Conservation (phyloP, 2,797 vertebrate species). For the Manis pentadactyla region DNA sequence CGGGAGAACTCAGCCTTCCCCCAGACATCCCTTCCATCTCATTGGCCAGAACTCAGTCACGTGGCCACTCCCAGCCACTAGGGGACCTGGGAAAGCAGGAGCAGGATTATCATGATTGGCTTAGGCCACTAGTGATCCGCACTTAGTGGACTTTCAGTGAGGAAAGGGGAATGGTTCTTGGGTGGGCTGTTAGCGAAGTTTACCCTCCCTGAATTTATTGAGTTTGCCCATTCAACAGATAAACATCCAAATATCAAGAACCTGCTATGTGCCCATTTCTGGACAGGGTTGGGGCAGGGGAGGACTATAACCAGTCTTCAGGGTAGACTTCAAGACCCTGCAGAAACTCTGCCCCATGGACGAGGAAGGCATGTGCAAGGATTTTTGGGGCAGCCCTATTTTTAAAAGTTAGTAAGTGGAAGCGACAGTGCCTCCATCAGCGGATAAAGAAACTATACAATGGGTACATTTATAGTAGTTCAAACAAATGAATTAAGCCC, state of each 20-base stretch:
- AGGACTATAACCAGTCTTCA: background rate
- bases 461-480: background rate
- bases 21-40: background rate
- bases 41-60: background rate
- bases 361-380: no score
- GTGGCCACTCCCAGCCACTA: background rate
- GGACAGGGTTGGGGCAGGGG: no score
- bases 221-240: background rate
- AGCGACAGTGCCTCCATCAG: background rate
- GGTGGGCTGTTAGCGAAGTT: background rate
- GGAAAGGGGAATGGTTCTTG: background rate
- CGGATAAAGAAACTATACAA: background rate
- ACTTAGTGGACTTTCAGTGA: background rate
- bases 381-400: background rate
- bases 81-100: background rate
- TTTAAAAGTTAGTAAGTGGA: background rate
- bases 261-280: background rate
- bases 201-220: background rate
- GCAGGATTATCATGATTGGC: background rate
- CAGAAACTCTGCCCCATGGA: background rate
- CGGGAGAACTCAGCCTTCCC: background rate
- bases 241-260: background rate
- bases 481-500: background rate
- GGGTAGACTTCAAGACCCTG: no score
- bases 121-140: background rate